Percentiles rank a stretch among this genome's conserved stretches.
phyloP scores from a whole-genome alignment of 2,888 invertebrate genomes.

The Drosophila neotestacea region DNA sequence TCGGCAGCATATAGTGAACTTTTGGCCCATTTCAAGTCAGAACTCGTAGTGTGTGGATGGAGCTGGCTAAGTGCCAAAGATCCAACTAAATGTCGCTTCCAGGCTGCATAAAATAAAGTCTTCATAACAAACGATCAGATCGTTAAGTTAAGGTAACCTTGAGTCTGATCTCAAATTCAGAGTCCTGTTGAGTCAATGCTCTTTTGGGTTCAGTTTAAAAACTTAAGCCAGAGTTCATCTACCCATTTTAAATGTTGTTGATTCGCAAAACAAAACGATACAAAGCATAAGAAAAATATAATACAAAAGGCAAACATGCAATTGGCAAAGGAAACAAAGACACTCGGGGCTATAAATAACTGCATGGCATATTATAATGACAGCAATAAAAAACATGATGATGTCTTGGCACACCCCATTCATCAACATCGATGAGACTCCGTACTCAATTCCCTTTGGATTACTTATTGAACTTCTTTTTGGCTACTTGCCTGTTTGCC shows the following conservation, averaged over 20 bases:
- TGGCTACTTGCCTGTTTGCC: slow-evolving; percentile 18
- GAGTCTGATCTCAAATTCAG: slow-evolving; percentile 3
- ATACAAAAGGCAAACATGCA: slow-evolving; percentile 39
- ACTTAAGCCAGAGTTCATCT: slow-evolving; percentile 61
- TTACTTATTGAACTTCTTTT: slow-evolving; percentile 70
- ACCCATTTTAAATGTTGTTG: slow-evolving; percentile 32
- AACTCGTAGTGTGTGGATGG: slow-evolving; percentile 27
- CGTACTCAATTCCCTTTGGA: slow-evolving; percentile 3
- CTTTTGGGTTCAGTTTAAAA: slow-evolving; percentile 5
- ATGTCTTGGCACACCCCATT: slow-evolving; percentile 79
- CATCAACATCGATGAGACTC: slow-evolving; percentile 70
- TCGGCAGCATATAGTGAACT: slow-evolving; percentile 62
- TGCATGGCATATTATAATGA: slow-evolving; percentile 76
- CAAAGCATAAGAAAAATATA: slow-evolving; percentile 34
- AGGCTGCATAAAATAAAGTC: slow-evolving; percentile 1
- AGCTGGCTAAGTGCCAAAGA: slow-evolving; percentile 30
- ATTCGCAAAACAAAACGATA: slow-evolving; percentile 32
- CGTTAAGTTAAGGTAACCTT: slow-evolving; percentile 32
- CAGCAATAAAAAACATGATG: slow-evolving; percentile 78
- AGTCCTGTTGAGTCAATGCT: slow-evolving; percentile 33
- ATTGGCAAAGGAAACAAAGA: slow-evolving; percentile 54
- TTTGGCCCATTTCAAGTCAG: slow-evolving; percentile 73
- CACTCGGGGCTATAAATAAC: slow-evolving; percentile 69
- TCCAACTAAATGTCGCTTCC: slow-evolving; percentile 14
- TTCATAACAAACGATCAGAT: background rate